Percentiles rank a stretch among this genome's conserved stretches.
These are phyloP conservation scores for Leptarthrus brevirostris DNA, from an alignment of 2,888 invertebrate species.

Conservation along the genomic window DNA sequence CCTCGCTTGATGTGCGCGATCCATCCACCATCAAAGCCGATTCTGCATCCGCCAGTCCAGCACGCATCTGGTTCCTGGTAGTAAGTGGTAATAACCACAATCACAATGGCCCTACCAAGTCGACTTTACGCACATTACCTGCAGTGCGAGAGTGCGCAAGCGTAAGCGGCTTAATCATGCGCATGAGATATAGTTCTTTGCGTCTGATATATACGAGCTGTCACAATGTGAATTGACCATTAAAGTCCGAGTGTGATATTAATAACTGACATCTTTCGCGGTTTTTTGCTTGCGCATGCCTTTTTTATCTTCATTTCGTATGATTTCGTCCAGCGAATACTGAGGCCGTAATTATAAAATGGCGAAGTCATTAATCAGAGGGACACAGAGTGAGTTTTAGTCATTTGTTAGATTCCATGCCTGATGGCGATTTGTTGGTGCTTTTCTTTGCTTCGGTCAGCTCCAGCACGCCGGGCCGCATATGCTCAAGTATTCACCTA, in stretches of 20 bases:
- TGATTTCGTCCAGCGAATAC: constrained; percentile 25
- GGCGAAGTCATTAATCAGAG: constrained; percentile 53
- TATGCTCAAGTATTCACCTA: constrained; percentile 44
- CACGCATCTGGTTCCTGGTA: constrained; percentile 27
- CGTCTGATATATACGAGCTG: constrained; percentile 57
- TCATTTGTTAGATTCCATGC: constrained; percentile 52
- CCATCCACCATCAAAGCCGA: constrained; percentile 48
- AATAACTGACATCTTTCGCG: constrained; percentile 66
- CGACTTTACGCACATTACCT: constrained; percentile 40
- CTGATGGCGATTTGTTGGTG: constrained; percentile 48
- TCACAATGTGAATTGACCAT: constrained; percentile 68
- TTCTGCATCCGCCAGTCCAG: constrained; percentile 1
- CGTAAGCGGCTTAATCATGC: constrained; percentile 55
- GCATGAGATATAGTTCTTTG: constrained; percentile 43
- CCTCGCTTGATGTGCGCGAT: constrained; percentile 53
- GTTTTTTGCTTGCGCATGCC: constrained; percentile 60
- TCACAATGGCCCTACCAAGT: constrained; percentile 2
- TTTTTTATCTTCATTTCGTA: constrained; percentile 39
- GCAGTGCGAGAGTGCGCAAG: constrained; percentile 40
- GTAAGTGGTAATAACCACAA: background rate
- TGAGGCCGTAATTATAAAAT: constrained; percentile 51
- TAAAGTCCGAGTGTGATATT: constrained; percentile 67
- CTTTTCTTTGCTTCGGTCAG: background rate
- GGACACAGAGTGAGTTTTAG: constrained; percentile 49
- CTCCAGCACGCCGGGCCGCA: background rate